These are phyloP conservation scores for Hermaeophaga mercurialis DNA, from an alignment of 2,888 invertebrate genomes.

Conservation along the genomic window DNA sequence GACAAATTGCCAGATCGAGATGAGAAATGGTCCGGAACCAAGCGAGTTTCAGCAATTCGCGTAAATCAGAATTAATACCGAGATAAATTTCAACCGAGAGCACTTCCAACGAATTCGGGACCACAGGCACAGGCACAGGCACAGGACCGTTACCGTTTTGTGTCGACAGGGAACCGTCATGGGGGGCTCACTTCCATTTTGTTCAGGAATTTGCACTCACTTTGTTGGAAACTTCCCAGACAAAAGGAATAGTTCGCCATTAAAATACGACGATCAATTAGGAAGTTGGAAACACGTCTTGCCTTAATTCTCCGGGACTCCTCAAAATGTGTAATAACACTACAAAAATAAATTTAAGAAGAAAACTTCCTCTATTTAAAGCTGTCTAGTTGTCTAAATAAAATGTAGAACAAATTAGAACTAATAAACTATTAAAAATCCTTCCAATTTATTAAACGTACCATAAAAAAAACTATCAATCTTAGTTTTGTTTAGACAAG, in stretches of 20 bases:
- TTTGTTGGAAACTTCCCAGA: slow-evolving; percentile 14
- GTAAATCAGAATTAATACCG: slow-evolving; percentile 56
- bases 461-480: too few relatives aligned
- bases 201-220: slow-evolving; percentile 17
- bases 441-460: too few relatives aligned
- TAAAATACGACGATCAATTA: slow-evolving; percentile 5
- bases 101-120: slow-evolving; percentile 38
- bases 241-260: slow-evolving; percentile 4
- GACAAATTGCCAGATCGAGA: slow-evolving; percentile 53
- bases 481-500: too few relatives aligned
- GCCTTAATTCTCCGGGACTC: too few relatives aligned
- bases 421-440: too few relatives aligned
- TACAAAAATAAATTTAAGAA: too few relatives aligned
- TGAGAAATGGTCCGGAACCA: slow-evolving; percentile 52
- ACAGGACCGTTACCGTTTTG: slow-evolving; percentile 26
- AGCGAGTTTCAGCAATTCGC: slow-evolving; percentile 50
- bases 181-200: slow-evolving; percentile 9
- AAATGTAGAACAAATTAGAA: too few relatives aligned
- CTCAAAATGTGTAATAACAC: too few relatives aligned
- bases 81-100: slow-evolving; percentile 50
- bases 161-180: slow-evolving; percentile 6
- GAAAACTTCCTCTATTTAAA: too few relatives aligned
- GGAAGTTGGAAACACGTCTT: background rate
- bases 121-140: slow-evolving; percentile 31
- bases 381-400: too few relatives aligned